Conservation (phyloP, 1,140 invertebrate species). For the Drosophila bocqueti region DNA sequence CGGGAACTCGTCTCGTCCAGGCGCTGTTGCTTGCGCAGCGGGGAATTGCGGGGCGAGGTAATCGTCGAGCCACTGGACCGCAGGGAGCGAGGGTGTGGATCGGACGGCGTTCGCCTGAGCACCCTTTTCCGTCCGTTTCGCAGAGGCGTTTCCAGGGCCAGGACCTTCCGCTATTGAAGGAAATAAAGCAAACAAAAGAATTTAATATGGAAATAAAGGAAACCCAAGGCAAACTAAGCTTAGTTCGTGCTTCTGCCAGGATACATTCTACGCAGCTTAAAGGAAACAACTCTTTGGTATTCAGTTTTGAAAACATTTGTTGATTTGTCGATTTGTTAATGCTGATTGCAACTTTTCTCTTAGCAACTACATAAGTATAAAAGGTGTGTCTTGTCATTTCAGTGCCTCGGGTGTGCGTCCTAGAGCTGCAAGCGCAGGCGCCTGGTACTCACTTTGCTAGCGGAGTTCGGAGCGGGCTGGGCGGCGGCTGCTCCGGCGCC, state of each 20-base stretch:
- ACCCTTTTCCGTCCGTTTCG: constrained; percentile 70
- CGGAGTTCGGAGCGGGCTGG: constrained; percentile 15
- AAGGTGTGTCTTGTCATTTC: constrained; percentile 4
- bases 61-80: constrained; percentile 12
- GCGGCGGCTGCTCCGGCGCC: constrained; percentile 18
- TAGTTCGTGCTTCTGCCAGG: constrained; percentile 2
- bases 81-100: not conserved
- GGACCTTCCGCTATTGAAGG: constrained; percentile 55
- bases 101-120: constrained; percentile 29
- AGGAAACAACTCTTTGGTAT: constrained; percentile 46
- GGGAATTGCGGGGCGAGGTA: constrained; percentile 31
- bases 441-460: constrained; percentile 73
- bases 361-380: constrained; percentile 21
- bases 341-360: constrained; percentile 37
- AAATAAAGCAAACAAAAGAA: constrained; percentile 27
- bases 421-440: constrained; percentile 67
- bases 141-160: constrained; percentile 63
- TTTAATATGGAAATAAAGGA: constrained; percentile 18
- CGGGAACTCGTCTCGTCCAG: constrained; percentile 36
- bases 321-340: constrained; percentile 53
- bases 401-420: not conserved
- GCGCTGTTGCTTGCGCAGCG: constrained; percentile 58
- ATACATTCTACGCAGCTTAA: constrained; percentile 9
- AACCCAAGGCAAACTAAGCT: constrained; percentile 21
- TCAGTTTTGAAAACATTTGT: constrained; percentile 49